Evolutionary conservation across 2,888 invertebrate genomes (phyloP), one percentile per base, ranked within the genome.

Genomic region (Epistrophe grossulariae): DNA sequence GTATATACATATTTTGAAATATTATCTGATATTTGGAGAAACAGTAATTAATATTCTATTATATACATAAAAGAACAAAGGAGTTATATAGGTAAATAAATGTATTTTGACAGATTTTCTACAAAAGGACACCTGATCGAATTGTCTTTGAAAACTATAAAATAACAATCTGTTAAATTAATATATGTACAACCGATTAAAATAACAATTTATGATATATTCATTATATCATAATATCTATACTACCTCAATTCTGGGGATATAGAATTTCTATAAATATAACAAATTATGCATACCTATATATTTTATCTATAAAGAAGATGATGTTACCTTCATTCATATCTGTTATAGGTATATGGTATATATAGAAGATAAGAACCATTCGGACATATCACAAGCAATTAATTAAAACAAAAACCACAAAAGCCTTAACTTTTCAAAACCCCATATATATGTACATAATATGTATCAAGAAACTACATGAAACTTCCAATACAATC

Each of bases 351-450:
- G 24, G 24, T 24, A 24, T n/a, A n/a, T n/a, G 24, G 24, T 24
- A 19, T 24, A 19, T 1, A 2, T 4, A 50, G 5, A 48, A 7
- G 7, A 52, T 59, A 17, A n/a, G 11, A 59, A 38, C 59, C 35
- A 35, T 59, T 59, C 7, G 11, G 17, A 62, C 40, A 43, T 38
- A 76, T 70, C 79, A 71, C 28, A 71, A 55, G 52, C 60, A 62
- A 64, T 71, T 71, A 71, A 79, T 71, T 64, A 31, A 52, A 71
- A 50, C 35, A 55, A 45, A 24, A 68, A 62, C 55, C 45, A 71
- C 38, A 66, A 35, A n/a, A 66, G 28, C 17, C 45, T 62, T 43
- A 45, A 50, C n/a, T 48, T 66, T 35, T n/a, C n/a, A 17, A 31
- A 17, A 66, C 66, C 31, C 3, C 45, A 62, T 19, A 68, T 8